These are phyloP conservation scores for Ophraella communa DNA, from an alignment of 2,888 invertebrate species.

Conservation along the genomic window DNA sequence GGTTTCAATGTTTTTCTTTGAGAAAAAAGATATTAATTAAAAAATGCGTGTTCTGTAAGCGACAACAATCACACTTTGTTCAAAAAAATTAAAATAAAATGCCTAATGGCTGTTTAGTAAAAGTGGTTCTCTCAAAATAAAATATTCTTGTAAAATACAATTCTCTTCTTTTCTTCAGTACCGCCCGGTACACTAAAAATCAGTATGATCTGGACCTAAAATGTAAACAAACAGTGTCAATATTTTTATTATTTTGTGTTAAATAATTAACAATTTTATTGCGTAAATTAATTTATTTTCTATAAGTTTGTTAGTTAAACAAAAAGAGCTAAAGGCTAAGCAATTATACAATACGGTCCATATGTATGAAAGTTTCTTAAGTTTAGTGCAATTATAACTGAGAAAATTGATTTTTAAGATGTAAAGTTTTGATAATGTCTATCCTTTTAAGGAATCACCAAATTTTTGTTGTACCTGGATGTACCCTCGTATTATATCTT, in stretches of 20 bases:
- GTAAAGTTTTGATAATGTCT: too few species aligned
- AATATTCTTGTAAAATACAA: conserved; percentile 17
- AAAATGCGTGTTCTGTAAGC: conserved; percentile 38
- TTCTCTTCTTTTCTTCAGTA: conserved; percentile 27
- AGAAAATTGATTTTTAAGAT: too few species aligned
- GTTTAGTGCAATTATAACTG: too few species aligned
- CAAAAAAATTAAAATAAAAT: too few species aligned
- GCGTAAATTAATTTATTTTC: too few species aligned
- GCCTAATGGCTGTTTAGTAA: conserved; percentile 20
- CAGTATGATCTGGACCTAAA: conserved; percentile 69
- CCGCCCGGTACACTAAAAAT: conserved; percentile 59
- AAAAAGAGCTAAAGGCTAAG: too few species aligned
- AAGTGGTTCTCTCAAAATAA: conserved; percentile 22
- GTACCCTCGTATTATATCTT: too few species aligned
- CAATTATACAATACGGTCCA: too few species aligned
- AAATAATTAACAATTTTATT: background rate
- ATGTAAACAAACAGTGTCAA: conserved; percentile 45
- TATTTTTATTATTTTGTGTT: background rate
- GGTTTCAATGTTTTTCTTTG: background rate
- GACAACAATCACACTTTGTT: conserved; percentile 38
- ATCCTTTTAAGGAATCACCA: too few species aligned
- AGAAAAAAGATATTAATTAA: conserved; percentile 7
- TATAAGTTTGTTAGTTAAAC: too few species aligned
- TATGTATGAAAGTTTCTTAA: too few species aligned
- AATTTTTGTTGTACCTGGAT: too few species aligned